These are phyloP conservation scores for Quadriops clusia DNA, from an alignment of 2,888 invertebrate genomes.

Conservation along the genomic window DNA sequence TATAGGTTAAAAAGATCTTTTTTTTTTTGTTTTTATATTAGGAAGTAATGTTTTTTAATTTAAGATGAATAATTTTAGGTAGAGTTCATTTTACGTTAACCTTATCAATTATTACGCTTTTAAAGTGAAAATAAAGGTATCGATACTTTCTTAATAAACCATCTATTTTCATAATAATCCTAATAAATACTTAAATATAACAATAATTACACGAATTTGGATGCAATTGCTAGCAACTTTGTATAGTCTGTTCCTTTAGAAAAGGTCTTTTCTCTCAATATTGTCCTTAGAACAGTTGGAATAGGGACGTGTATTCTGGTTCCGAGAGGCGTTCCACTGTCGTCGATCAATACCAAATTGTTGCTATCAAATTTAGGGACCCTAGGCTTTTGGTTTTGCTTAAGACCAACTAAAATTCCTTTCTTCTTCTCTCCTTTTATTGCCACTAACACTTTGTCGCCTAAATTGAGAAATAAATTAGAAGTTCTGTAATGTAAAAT, in stretches of 20 bases:
- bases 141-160: not conserved
- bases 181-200: too few species aligned
- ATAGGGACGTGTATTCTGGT: conserved; percentile 92
- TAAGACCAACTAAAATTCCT: conserved; percentile 80
- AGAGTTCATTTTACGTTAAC: too few species aligned
- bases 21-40: too few species aligned
- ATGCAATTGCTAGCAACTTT: conserved; percentile 81
- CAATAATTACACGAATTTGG: conserved; percentile 61
- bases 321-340: conserved; percentile 87
- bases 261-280: conserved; percentile 67
- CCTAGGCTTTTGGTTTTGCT: conserved; percentile 66
- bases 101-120: not conserved
- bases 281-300: conserved; percentile 76
- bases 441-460: conserved; percentile 84
- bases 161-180: not conserved
- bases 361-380: conserved; percentile 90
- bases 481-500: conserved; percentile 5
- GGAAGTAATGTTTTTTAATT: too few species aligned
- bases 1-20: too few species aligned
- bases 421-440: conserved; percentile 93
- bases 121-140: not conserved
- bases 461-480: conserved; percentile 29
- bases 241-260: conserved; percentile 83
- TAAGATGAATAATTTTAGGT: too few species aligned
- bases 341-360: conserved; percentile 91